Evolutionary conservation across 2,113 vertebrate genomes (phyloP), one percentile per base, ranked within the genome.

Genomic region (Ptilorrhoa leucosticta): DNA sequence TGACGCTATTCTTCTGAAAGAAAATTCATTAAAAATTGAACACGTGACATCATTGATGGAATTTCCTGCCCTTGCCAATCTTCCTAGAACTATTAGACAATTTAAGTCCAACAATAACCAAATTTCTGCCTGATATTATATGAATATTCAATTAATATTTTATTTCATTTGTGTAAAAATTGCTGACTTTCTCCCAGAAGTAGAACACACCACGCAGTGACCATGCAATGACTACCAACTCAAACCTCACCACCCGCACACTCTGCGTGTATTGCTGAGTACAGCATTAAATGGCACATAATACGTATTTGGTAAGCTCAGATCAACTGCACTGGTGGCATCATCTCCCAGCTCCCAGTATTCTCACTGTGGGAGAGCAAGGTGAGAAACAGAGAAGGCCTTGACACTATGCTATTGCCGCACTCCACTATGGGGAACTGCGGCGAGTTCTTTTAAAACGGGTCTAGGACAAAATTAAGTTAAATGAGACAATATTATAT

Each of bases 301-400:
- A 54, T 65, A 50, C 8, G 8, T 71, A 15, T 61, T 61, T 37
- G 14, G 14, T 42, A 58, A 37, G 11, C 64, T 60, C 40, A 27
- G 9, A 28, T 45, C 19, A 40, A 23, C 33, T 56, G 26, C 15
- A 30, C 4, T 28, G 8, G 1, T 40, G 64, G 21, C 1, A 0
- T 76, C 10, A 11, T 45, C 37, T 57, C 37, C 17, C 13, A 53
- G 0, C 33, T 30, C 33, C 7, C 9, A 54, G 0, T 24, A 15
- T 53, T 68, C 42, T 72, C 47, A 35, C 9, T 57, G 35, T 42
- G 44, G 4, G 7, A 39, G 21, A 66, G 10, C n/a, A 61, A 23
- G 44, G 6, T 20, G 6, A 76, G 50, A 77, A 86, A 61, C 2
- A 61, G 5, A 44, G 17, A 27, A 66, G 57, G 4, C 13, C 14